Conservation (phyloP, 1,140 invertebrate genomes). For the Lithobius niger region DNA sequence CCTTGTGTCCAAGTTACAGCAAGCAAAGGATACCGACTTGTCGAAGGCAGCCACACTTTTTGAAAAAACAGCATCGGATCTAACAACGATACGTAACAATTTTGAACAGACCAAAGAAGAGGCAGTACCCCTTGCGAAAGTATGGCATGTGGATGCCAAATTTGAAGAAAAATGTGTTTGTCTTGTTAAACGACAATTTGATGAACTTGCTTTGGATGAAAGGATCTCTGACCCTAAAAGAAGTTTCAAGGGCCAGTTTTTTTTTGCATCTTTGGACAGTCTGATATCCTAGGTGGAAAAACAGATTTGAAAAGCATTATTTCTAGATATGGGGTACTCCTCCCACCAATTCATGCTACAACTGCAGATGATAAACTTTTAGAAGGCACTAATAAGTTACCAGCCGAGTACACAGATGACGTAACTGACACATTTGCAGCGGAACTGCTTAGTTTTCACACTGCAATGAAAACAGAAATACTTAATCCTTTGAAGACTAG, state of each 20-base stretch:
- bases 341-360: background rate
- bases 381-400: background rate
- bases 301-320: background rate
- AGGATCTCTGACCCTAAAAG: background rate
- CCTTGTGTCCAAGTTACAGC: background rate
- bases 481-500: too few relatives aligned
- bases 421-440: background rate
- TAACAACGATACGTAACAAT: background rate
- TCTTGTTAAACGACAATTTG: background rate
- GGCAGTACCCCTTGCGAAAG: background rate
- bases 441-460: background rate
- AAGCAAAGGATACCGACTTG: background rate
- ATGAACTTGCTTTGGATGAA: background rate
- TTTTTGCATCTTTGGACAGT: background rate
- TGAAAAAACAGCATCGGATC: background rate
- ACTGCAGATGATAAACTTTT: background rate
- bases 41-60: background rate
- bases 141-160: background rate
- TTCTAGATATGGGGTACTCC: background rate
- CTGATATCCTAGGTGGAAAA: background rate
- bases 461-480: background rate
- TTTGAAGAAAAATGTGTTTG: background rate
- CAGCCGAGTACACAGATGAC: background rate
- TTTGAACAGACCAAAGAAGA: background rate
- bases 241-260: background rate